Conservation (phyloP, 2,888 invertebrate species). For the Erynnis tages region DNA sequence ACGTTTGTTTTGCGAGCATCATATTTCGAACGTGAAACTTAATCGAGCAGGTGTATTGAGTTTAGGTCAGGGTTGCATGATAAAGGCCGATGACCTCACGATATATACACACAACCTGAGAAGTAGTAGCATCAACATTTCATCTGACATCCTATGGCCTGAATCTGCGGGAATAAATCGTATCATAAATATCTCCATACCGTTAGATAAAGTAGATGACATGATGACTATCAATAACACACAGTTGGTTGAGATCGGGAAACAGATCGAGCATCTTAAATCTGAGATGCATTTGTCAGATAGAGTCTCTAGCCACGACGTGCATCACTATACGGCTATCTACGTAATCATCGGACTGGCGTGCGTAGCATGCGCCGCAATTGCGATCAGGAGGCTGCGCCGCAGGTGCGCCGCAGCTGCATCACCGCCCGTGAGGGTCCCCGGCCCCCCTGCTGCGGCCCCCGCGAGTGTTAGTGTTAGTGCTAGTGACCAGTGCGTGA, state of each 20-base stretch:
- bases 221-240: not conserved
- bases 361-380: not conserved
- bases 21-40: not conserved
- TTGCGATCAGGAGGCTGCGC: not conserved
- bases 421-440: too few relatives aligned
- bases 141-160: not conserved
- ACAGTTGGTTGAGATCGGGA: constrained; percentile 3
- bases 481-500: constrained; percentile 2
- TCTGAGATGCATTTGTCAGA: not conserved
- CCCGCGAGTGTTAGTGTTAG: not conserved
- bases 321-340: constrained; percentile 6
- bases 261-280: constrained; percentile 1
- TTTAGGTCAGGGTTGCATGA: not conserved
- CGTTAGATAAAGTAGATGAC: constrained; percentile 1
- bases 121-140: not conserved
- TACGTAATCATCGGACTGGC: constrained; percentile 1
- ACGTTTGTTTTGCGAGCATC: constrained; percentile 6
- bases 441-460: too few relatives aligned
- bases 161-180: not conserved
- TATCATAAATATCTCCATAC: constrained; percentile 4
- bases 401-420: not conserved
- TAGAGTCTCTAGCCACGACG: constrained; percentile 1
- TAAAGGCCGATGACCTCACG: not conserved
- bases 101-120: not conserved
- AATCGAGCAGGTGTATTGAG: not conserved